phyloP scores from a whole-genome alignment of 1,140 invertebrate genomes.

The Hyposmocoma kahamanoa region DNA sequence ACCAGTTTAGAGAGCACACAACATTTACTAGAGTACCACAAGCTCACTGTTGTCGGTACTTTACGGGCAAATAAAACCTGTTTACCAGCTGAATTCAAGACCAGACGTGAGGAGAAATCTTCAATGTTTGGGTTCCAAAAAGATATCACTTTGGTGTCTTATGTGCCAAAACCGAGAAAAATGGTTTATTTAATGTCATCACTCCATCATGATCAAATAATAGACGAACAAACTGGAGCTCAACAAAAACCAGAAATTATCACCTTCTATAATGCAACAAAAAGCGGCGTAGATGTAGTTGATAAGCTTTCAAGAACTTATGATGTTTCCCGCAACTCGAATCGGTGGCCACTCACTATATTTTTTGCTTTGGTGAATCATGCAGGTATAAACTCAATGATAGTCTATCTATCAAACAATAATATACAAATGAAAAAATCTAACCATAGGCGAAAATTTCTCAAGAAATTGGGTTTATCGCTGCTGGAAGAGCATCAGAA shows the following conservation, averaged over 20 bases:
- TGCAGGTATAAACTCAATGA: constrained; percentile 15
- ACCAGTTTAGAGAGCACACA: too few species aligned
- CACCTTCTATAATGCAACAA: constrained; percentile 41
- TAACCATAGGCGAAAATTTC: constrained; percentile 7
- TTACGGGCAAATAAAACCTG: constrained; percentile 9
- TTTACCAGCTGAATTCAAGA: constrained; percentile 7
- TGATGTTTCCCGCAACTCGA: constrained; percentile 22
- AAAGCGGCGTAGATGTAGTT: constrained; percentile 46
- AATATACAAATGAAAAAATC: constrained; percentile 6
- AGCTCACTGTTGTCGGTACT: constrained; percentile 9
- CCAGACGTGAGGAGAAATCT: constrained; percentile 10
- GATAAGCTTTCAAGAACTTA: constrained; percentile 41
- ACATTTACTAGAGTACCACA: too few species aligned
- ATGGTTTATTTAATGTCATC: constrained; percentile 32
- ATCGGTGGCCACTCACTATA: constrained; percentile 27
- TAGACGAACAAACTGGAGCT: constrained; percentile 19
- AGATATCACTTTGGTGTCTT: constrained; percentile 27
- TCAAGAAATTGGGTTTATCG: neutral
- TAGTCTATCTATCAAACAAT: constrained; percentile 15
- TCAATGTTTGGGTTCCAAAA: constrained; percentile 25
- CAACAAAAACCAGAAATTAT: constrained; percentile 45
- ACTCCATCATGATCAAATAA: constrained; percentile 27
- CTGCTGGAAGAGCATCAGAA: neutral
- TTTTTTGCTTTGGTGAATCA: constrained; percentile 15
- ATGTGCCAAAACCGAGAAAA: constrained; percentile 36